Percentiles rank a stretch among this genome's conserved stretches.
These are phyloP conservation scores for Anastatus disparis DNA, from an alignment of 1,140 invertebrate genomes.

Conservation along the genomic window DNA sequence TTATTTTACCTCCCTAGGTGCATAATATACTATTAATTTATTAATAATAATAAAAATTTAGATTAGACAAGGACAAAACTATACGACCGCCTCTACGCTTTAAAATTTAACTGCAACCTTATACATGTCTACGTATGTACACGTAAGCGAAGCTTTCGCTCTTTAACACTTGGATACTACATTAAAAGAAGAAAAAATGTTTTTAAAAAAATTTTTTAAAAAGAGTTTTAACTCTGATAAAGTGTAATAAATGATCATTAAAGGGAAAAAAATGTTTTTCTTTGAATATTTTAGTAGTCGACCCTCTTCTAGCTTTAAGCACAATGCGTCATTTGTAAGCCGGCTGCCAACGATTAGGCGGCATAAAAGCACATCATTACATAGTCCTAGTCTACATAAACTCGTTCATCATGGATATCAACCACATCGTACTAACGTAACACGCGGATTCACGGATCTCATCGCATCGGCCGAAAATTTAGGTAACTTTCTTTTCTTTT, in stretches of 20 bases:
- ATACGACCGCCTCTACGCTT: no score
- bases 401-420: conserved; percentile 61
- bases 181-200: background rate
- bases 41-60: no score
- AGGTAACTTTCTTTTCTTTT: conserved; percentile 73
- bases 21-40: no score
- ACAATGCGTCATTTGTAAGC: conserved; percentile 90
- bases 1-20: no score
- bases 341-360: conserved; percentile 86
- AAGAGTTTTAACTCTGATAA: conserved; percentile 10
- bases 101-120: no score
- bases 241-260: conserved; percentile 22
- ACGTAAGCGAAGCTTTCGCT: conserved; percentile 10
- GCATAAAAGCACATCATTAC: conserved; percentile 80
- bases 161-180: conserved; percentile 6
- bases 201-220: background rate
- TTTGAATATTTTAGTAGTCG: conserved; percentile 64
- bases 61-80: no score
- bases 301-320: conserved; percentile 84
- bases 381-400: conserved; percentile 74
- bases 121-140: no score
- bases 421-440: conserved; percentile 51
- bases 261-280: conserved; percentile 45
- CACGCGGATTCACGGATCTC: conserved; percentile 73
- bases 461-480: conserved; percentile 79